Evolutionary conservation across 1,140 invertebrate species (phyloP), one percentile per base, ranked within the genome.

Genomic region (Spodoptera litura): DNA sequence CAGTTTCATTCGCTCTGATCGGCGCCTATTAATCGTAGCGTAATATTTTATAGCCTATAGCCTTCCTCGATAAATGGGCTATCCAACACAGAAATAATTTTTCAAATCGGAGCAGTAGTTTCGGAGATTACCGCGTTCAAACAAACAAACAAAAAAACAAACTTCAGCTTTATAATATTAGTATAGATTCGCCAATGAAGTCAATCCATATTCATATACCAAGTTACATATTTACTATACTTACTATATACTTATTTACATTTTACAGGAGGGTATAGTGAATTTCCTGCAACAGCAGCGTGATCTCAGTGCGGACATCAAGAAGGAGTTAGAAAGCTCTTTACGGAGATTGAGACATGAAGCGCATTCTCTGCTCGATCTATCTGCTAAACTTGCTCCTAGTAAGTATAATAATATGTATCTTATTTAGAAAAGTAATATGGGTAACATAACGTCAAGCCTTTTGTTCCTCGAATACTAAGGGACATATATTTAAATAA

Each of bases 301-400:
- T 20, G 95, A 96, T 85, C 87, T 97, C 59, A 96, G 96, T 44
- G 85, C 95, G 0, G 96, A 96, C 80, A 93, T 97, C 25, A 95
- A 95, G 83, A 89, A 90, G 8, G 96, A 96, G 81, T 85, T 97
- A 15, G 95, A 96, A 35, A 91, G 95, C n/a, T 97, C 97, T 84
- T 84, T 97, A 53, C 91, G 95, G 56, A 93, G 96, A 10, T 88
- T 98, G 12, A 95, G 96, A 77, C 87, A 94, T 5, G 97, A 97
- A 85, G 97, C 97, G 0, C 95, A 96, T 2, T 95, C 96, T 11
- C 91, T 97, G 71, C 90, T 97, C 8, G 95, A 95, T n/a, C 84
- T 96, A 9, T 96, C 96, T 0, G 87, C 95, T 2, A 91, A 91
- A 35, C 82, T 94, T 49, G 83, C 85, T 11, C 53, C 80, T 78